These are phyloP conservation scores for Mastomys natalensis DNA, from an alignment of 2,113 vertebrate genomes.

Conservation along the genomic window DNA sequence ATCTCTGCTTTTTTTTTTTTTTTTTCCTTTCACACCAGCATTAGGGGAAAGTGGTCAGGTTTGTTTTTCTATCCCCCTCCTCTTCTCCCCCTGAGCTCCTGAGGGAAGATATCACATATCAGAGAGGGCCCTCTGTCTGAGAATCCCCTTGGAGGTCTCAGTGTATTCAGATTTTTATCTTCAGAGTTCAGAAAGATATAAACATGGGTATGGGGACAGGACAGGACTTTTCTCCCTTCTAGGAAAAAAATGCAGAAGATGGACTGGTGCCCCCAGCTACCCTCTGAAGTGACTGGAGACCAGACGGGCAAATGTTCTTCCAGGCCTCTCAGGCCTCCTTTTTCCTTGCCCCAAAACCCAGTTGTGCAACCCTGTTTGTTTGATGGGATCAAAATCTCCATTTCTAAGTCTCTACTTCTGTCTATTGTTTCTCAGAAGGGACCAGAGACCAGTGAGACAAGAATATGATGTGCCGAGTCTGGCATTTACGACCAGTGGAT, in stretches of 20 bases:
- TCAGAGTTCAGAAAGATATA: slow-evolving; percentile 56
- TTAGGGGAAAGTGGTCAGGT: background rate
- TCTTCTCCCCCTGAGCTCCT: background rate
- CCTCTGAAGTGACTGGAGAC: background rate
- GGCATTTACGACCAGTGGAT: background rate
- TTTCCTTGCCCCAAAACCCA: background rate
- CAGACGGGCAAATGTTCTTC: background rate
- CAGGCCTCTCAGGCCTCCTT: background rate
- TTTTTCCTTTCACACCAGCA: slow-evolving; percentile 16
- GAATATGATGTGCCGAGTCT: background rate
- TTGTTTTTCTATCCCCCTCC: background rate
- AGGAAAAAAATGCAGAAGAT: background rate
- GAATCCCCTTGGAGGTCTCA: slow-evolving; percentile 41
- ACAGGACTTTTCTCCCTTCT: background rate
- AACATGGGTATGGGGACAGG: background rate
- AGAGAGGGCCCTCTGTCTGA: slow-evolving; percentile 5
- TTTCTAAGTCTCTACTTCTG: background rate
- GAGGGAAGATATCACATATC: slow-evolving; percentile 69
- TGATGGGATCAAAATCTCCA: background rate
- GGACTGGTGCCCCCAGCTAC: background rate
- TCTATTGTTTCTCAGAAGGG: background rate
- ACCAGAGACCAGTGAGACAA: background rate
- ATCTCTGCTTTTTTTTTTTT: slow-evolving; percentile 15
- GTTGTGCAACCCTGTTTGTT: background rate
- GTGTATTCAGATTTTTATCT: slow-evolving; percentile 52